These are phyloP conservation scores for Scylla paramamosain DNA, from an alignment of 1,140 invertebrate genomes.

Conservation along the genomic window DNA sequence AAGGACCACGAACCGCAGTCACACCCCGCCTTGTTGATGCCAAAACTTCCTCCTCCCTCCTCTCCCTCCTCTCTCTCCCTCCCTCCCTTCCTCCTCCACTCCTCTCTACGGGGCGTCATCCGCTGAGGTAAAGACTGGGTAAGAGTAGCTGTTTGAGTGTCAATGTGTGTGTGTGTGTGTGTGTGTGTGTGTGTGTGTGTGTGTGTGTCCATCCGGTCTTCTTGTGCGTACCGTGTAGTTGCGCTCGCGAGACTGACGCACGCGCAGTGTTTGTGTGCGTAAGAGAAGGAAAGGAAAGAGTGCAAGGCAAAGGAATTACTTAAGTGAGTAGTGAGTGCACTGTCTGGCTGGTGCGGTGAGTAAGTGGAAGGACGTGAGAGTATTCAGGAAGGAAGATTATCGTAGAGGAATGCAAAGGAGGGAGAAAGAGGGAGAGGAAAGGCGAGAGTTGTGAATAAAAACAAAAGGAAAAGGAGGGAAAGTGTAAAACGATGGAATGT, in stretches of 20 bases:
- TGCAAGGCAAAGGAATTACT: too few relatives aligned
- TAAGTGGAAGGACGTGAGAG: too few relatives aligned
- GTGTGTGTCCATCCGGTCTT: constrained; percentile 16
- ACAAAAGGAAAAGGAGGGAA: too few relatives aligned
- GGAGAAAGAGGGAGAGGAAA: too few relatives aligned
- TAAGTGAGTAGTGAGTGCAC: too few relatives aligned
- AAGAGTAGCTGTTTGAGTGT: constrained; percentile 14
- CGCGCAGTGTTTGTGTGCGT: neutral
- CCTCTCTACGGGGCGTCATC: neutral
- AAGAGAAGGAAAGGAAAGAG: neutral
- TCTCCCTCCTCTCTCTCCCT: neutral
- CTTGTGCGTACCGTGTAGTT: too few relatives aligned
- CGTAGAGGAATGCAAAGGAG: too few relatives aligned
- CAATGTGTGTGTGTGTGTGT: neutral
- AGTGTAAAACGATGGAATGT: too few relatives aligned
- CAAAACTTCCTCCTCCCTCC: neutral
- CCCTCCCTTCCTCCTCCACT: neutral
- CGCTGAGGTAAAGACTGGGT: neutral
- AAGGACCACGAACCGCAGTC: neutral
- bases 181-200: neutral
- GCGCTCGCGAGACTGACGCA: too few relatives aligned
- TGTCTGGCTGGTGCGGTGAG: too few relatives aligned
- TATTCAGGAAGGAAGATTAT: too few relatives aligned
- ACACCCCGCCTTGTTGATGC: neutral
- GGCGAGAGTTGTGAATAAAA: neutral